Evolutionary conservation across 2,888 invertebrate species (phyloP).

Genomic region (Lasioglossum pauxillum): DNA sequence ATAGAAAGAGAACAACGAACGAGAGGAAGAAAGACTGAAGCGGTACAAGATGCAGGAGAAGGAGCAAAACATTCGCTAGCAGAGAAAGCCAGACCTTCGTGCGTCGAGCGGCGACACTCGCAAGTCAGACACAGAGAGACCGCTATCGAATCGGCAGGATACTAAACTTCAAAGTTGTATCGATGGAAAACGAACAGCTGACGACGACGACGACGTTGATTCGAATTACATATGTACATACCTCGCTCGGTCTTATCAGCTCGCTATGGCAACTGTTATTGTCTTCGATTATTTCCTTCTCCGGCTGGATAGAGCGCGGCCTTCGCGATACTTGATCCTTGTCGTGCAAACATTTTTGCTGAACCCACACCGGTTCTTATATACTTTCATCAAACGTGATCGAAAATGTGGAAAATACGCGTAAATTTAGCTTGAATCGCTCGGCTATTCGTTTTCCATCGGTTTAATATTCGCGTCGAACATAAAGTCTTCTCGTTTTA

Average conservation of each 20-base stretch:
- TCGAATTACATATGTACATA: background rate
- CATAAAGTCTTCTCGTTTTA: background rate
- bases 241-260: background rate
- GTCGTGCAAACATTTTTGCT: background rate
- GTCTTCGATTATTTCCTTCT: background rate
- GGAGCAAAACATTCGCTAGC: conserved; percentile 30
- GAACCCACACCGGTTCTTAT: background rate
- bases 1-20: background rate
- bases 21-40: background rate
- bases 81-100: conserved; percentile 43
- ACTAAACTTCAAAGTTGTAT: background rate
- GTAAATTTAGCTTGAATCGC: background rate
- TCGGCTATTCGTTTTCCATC: background rate
- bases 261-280: background rate
- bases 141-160: conserved; percentile 36
- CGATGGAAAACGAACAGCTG: background rate
- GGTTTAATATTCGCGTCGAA: background rate
- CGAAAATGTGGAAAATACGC: background rate
- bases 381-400: background rate
- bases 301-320: background rate
- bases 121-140: conserved; percentile 5
- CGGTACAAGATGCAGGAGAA: conserved; percentile 20
- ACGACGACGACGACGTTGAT: background rate
- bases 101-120: conserved; percentile 14
- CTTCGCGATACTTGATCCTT: background rate